Base-by-base conservation (phyloP, 2,888 invertebrate species). In the Dicycla oo region DNA sequence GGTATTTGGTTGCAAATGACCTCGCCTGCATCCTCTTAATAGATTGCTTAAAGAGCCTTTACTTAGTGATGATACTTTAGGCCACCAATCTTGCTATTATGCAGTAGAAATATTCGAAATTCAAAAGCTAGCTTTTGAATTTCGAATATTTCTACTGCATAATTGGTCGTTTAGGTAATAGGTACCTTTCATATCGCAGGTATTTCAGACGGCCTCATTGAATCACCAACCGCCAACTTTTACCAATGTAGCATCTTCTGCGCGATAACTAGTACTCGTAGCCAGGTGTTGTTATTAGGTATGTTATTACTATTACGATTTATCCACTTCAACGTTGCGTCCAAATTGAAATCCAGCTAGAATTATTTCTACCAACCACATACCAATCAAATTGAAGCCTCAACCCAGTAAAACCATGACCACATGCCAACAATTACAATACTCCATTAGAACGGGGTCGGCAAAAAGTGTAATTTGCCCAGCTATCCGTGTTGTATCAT, bases 401-500 rank as follows among this genome's bases (percentile, higher is more conserved):
- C 47, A 57, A 20, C 26, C 15, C 45, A 60, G 47, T 62, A 7
- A 20, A 26, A 30, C 51, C 76, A n/a, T 51, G 60, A 40, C 53
- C 64, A 76, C 54, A 78, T 72, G 65, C 54, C 5, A 61, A 65
- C 64, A 43, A 78, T 79, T 53, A 77, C 70, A 64, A 63, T 60
- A 61, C 60, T 71, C 70, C 76, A 70, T 64, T 70, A 78, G 78
- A 78, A 75, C 66, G 77, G 83, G 87, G 87, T 88, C 89, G 81
- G 86, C 83, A 92, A 91, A 90, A 92, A 90, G 88, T 87, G 88
- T 90, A 91, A 92, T 93, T 91, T 85, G 73, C 85, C 75, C 34
- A 60, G 73, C 78, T 73, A 84, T 88, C 85, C 86, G 87, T 88
- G 90, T 91, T 93, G 93, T 94, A 94, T 93, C 93, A 93, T 94